Evolutionary conservation across 1,140 invertebrate genomes (phyloP), one percentile per base, ranked within the genome.

Genomic region (Doryteuthis pealeii): DNA sequence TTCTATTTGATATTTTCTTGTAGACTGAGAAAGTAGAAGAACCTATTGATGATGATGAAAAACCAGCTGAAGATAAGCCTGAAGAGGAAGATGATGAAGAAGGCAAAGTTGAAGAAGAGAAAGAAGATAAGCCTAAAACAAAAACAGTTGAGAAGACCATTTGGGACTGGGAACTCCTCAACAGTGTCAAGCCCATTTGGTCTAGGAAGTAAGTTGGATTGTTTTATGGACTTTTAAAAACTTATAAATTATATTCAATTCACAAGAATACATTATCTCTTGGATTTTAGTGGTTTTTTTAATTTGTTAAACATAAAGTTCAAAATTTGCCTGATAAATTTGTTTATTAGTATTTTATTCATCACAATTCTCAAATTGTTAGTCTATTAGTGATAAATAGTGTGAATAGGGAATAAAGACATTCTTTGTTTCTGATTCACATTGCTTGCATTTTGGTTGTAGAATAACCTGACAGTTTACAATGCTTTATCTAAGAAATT

Each of bases 81-180:
- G 80, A 84, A 32, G 83, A 84, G 31, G 81, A 84, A 8, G 87
- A 91, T 71, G 91, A 92, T 32, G 91, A 84, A 65, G 84, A 80
- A 54, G 85, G 84, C 32, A 82, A 83, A n/a, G 81, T 91, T 5
- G 92, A 95, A 31, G 93, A 95, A 45, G 78, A 85, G 31, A 78
- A 88, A 65, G 83, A 86, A 35, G 88, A 91, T 10, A 93, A 95
- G 83, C 92, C 93, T 62, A 98, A 98, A 87, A 95, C 95, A 6
- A 98, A 96, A 88, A 96, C 94, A 86, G 93, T 95, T 0, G 93
- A 96, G 66, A 99, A 99, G 85, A 99, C 97, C 0, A 92, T 96
- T 4, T 99, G 96, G 96, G 97, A 99, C 84, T 99, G 98, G 98
- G 94, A 96, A 85, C 87, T 97, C 26, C 91, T 99, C 78, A 99